These are phyloP conservation scores for Takifugu ocellatus DNA, from an alignment of 2,797 vertebrate genomes.

Conservation along the genomic window DNA sequence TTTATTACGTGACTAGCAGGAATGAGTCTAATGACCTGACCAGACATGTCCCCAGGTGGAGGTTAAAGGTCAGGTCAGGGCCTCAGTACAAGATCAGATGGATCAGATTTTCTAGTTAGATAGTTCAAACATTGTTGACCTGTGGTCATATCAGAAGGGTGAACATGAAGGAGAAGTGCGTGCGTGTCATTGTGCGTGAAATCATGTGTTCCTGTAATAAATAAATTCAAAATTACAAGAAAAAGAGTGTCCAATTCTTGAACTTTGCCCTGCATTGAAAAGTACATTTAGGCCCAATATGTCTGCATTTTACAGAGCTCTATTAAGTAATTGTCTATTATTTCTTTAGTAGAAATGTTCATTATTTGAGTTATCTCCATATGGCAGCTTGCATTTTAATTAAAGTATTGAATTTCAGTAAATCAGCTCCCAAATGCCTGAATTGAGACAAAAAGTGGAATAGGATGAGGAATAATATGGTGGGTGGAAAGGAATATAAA, in stretches of 20 bases:
- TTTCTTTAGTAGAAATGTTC: no score
- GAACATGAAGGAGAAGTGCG: conserved; percentile 12
- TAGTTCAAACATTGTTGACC: conserved; percentile 10
- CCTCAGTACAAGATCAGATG: conserved; percentile 30
- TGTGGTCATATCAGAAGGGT: conserved; percentile 16
- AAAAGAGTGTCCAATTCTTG: no score
- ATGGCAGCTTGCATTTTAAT: no score
- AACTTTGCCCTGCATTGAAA: neutral
- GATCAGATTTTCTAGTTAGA: conserved; percentile 18
- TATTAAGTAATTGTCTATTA: no score
- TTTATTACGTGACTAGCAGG: conserved; percentile 15
- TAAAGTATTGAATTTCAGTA: no score
- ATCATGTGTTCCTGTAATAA: neutral
- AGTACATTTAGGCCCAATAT: neutral
- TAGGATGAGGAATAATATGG: conserved; percentile 41
- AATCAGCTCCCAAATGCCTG: no score
- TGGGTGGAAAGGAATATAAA: conserved; percentile 49
- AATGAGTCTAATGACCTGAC: conserved; percentile 1
- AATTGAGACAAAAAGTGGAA: conserved; percentile 8
- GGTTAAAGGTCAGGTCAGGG: conserved; percentile 19
- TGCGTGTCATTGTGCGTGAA: conserved; percentile 17
- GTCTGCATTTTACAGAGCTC: neutral
- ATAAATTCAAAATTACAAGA: no score
- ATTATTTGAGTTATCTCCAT: no score
- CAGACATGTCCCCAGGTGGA: conserved; percentile 25